Conservation (phyloP, 2,888 invertebrate genomes). For the Cetonia aurata region DNA sequence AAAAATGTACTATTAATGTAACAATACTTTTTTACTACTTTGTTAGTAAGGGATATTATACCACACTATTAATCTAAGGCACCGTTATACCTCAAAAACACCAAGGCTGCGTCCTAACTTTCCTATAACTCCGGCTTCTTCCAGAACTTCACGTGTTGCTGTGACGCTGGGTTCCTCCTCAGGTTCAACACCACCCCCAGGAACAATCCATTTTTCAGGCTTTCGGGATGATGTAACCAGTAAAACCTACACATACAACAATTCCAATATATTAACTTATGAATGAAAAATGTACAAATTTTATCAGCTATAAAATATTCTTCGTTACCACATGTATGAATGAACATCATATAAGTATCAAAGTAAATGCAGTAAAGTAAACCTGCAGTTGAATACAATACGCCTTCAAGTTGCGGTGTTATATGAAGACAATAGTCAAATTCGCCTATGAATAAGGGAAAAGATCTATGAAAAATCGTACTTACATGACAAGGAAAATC, state of each 20-base stretch:
- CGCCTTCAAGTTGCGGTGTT: too few species aligned
- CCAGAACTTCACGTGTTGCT: constrained; percentile 92
- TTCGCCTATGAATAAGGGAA: too few species aligned
- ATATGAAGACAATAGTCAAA: too few species aligned
- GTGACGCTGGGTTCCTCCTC: constrained; percentile 92
- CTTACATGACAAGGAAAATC: too few species aligned
- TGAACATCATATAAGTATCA: too few species aligned
- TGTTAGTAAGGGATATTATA: neutral
- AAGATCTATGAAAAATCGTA: too few species aligned
- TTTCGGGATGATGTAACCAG: constrained; percentile 92
- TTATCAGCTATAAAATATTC: too few species aligned
- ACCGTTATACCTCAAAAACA: constrained; percentile 85
- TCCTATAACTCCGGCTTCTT: constrained; percentile 96
- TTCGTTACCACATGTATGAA: too few species aligned
- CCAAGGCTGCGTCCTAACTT: constrained; percentile 91
- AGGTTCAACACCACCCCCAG: constrained; percentile 97
- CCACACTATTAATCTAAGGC: neutral
- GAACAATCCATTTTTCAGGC: constrained; percentile 95
- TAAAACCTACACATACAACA: constrained; percentile 76
- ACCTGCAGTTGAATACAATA: too few species aligned
- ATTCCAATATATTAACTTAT: neutral
- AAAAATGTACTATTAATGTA: constrained; percentile 1
- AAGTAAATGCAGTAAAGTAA: too few species aligned
- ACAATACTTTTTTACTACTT: constrained; percentile 6
- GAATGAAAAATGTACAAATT: neutral